A percentile compares a stretch with the other conserved stretches of the same genome.
Conservation (phyloP, 1,140 invertebrate species). For the Drosophila insularis region DNA sequence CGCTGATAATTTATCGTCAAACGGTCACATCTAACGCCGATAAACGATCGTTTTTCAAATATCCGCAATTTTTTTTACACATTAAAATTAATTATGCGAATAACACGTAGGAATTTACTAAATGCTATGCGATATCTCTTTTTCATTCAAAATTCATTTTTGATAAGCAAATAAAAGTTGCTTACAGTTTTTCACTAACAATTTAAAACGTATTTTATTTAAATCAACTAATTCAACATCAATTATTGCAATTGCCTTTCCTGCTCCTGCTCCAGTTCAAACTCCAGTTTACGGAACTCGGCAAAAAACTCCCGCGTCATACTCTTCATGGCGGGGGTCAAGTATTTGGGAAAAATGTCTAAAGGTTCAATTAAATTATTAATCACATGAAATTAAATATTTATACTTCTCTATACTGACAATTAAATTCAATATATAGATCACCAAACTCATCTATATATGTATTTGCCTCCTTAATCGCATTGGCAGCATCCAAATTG, state of each 20-base stretch:
- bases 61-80: no score
- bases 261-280: slow-evolving; percentile 48
- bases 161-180: no score
- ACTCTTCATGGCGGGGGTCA: slow-evolving; percentile 60
- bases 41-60: no score
- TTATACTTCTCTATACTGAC: slow-evolving; percentile 30
- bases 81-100: no score
- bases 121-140: no score
- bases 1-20: no score
- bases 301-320: slow-evolving; percentile 57
- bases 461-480: slow-evolving; percentile 54
- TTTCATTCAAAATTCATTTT: no score
- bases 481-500: slow-evolving; percentile 41
- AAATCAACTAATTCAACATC: not conserved
- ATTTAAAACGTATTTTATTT: not conserved
- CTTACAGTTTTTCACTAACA: not conserved
- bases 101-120: no score
- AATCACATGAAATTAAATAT: not conserved
- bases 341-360: slow-evolving; percentile 69
- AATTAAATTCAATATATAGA: slow-evolving; percentile 74
- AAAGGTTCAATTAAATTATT: slow-evolving; percentile 9
- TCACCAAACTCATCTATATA: slow-evolving; percentile 59
- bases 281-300: slow-evolving; percentile 46
- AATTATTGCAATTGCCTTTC: not conserved
- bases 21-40: no score